Percentiles rank a stretch among this genome's conserved stretches.
Evolutionary conservation across 92 coral and sea anemone species (phyloP).

Genomic region (Metridium senile): DNA sequence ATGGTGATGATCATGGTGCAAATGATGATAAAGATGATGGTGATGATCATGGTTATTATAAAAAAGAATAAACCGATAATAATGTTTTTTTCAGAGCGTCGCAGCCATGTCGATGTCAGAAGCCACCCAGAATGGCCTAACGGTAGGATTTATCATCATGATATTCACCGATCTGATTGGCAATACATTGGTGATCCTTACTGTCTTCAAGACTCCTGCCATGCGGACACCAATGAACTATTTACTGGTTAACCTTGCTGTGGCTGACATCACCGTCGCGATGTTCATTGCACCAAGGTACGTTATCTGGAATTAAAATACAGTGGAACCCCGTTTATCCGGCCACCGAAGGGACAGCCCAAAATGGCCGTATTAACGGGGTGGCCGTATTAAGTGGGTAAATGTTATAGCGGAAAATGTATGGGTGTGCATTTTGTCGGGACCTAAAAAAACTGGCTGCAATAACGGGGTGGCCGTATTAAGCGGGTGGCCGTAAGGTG

Average conservation of each 20-base stretch:
- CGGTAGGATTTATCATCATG: slow-evolving; percentile 1
- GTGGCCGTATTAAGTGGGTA: too few species aligned
- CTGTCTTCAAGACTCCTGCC: slow-evolving; percentile 5
- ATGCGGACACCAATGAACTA: slow-evolving; percentile 17
- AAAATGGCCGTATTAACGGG: too few species aligned
- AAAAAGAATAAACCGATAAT: background rate
- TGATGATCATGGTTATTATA: background rate
- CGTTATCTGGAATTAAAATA: background rate
- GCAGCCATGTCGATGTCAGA: slow-evolving; percentile 18
- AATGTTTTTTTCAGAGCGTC: background rate
- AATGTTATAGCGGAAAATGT: too few species aligned
- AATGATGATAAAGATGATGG: background rate
- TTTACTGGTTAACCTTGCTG: slow-evolving; percentile 7
- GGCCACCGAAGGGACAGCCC: too few species aligned
- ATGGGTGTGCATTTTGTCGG: too few species aligned
- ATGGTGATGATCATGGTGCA: too few species aligned
- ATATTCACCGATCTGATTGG: slow-evolving; percentile 15
- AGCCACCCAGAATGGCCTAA: slow-evolving; percentile 5
- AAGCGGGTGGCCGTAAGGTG: too few species aligned
- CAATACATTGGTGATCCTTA: slow-evolving; percentile 5
- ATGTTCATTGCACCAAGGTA: slow-evolving; percentile 15
- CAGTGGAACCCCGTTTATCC: too few species aligned
- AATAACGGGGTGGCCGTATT: too few species aligned
- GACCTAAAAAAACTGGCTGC: too few species aligned
- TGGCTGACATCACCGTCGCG: slow-evolving; percentile 7